Percentiles rank a stretch among this genome's conserved stretches.
These are phyloP conservation scores for Diplazon laetatorius DNA, from an alignment of 2,888 invertebrate genomes.

Conservation along the genomic window DNA sequence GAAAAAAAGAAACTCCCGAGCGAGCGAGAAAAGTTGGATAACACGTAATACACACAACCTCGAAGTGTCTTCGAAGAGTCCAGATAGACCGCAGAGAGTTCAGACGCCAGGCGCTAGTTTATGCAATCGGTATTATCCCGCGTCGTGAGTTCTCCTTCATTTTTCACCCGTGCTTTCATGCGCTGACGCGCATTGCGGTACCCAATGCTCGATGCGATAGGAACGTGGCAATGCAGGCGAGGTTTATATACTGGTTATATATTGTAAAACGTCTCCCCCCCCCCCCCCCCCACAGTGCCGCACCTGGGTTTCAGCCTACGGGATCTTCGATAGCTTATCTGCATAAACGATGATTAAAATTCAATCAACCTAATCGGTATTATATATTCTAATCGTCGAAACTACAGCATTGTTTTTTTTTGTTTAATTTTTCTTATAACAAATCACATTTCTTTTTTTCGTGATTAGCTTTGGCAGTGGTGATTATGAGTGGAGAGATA, in stretches of 20 bases:
- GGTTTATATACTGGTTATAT: conserved; percentile 6
- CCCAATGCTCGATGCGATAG: conserved; percentile 23
- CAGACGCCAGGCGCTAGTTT: conserved; percentile 63
- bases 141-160: conserved; percentile 58
- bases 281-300: too few relatives aligned
- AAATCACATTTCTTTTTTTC: too few relatives aligned
- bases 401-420: background rate
- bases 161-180: conserved; percentile 54
- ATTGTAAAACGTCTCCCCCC: background rate
- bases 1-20: conserved; percentile 38
- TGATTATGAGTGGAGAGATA: too few relatives aligned
- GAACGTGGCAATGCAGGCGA: conserved; percentile 8
- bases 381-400: background rate
- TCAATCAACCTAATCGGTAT: background rate
- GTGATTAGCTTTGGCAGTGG: too few relatives aligned
- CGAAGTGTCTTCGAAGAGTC: conserved; percentile 16
- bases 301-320: too few relatives aligned
- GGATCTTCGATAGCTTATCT: conserved; percentile 3
- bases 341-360: background rate
- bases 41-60: conserved; percentile 1
- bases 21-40: conserved; percentile 18
- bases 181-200: conserved; percentile 53
- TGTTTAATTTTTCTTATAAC: too few relatives aligned
- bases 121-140: conserved; percentile 60
- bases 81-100: conserved; percentile 49